phyloP scores from a whole-genome alignment of 1,140 invertebrate genomes.

The Stenopsyche tienmushanensis region DNA sequence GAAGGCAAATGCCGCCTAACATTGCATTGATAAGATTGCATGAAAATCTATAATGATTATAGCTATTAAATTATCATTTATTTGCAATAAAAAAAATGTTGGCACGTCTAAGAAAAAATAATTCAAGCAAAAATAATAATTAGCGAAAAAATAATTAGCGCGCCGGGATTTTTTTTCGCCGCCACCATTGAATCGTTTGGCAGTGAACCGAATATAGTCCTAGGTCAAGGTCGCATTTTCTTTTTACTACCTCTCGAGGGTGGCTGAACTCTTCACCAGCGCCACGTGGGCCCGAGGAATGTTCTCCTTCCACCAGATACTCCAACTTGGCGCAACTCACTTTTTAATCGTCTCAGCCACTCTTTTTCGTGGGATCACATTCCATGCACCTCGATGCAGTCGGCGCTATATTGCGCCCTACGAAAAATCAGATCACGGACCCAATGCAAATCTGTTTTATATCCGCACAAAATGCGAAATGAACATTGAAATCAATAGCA shows the following conservation, averaged over 20 bases:
- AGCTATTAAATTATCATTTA: neutral
- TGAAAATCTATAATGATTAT: too few species aligned
- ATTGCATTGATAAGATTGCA: too few species aligned
- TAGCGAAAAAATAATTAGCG: constrained; percentile 20
- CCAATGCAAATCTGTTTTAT: neutral
- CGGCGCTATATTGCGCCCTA: neutral
- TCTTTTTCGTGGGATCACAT: too few species aligned
- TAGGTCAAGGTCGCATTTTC: constrained; percentile 43
- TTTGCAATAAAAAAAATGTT: neutral
- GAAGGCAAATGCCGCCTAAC: too few species aligned
- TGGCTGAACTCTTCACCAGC: constrained; percentile 36
- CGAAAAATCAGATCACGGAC: too few species aligned
- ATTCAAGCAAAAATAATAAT: neutral
- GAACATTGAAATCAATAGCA: neutral
- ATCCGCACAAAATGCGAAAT: neutral
- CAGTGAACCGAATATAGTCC: constrained; percentile 42
- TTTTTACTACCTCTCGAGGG: constrained; percentile 38
- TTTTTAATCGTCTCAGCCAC: neutral
- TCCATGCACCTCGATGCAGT: neutral
- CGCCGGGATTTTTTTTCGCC: constrained; percentile 19
- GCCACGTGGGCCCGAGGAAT: constrained; percentile 33
- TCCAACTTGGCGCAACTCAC: constrained; percentile 8
- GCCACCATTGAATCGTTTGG: constrained; percentile 36
- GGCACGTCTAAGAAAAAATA: neutral
- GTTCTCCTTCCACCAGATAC: constrained; percentile 5